Evolutionary conservation across 2,797 vertebrate species (phyloP).

Genomic region (Pogonophryne albipinna): DNA sequence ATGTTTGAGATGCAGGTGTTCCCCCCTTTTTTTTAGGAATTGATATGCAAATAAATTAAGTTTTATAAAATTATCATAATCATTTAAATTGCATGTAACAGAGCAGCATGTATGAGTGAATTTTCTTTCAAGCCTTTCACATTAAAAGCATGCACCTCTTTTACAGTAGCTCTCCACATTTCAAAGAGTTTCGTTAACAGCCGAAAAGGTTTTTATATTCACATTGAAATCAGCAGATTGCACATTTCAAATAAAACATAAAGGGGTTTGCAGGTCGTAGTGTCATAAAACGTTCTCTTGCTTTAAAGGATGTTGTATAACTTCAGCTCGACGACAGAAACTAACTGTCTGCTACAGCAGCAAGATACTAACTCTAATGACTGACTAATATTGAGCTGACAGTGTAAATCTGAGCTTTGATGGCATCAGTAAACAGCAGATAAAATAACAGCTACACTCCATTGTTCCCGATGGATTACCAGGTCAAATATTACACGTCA

Average conservation of each 20-base stretch:
- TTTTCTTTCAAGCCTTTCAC: conserved; percentile 1
- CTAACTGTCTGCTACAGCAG: conserved; percentile 2
- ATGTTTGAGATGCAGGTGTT: conserved; percentile 32
- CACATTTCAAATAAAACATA: no score
- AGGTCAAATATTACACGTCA: neutral
- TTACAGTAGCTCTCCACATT: conserved; percentile 65
- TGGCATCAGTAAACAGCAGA: conserved; percentile 37
- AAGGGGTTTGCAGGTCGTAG: neutral
- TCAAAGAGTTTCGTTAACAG: conserved; percentile 26
- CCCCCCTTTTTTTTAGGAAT: neutral
- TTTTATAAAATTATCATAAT: conserved; percentile 11
- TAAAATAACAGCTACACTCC: conserved; percentile 26
- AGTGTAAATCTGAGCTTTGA: neutral
- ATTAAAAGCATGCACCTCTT: conserved; percentile 48
- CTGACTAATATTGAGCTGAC: conserved; percentile 1
- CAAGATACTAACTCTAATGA: conserved; percentile 23
- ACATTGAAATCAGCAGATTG: conserved; percentile 24
- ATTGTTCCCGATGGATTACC: conserved; percentile 27
- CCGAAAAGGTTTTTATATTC: conserved; percentile 14
- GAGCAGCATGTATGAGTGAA: conserved; percentile 7
- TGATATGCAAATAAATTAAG: conserved; percentile 9
- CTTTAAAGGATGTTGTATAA: neutral
- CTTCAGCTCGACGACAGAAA: neutral
- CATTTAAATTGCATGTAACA: conserved; percentile 25
- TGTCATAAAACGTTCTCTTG: neutral